Percentiles rank a stretch among this genome's conserved stretches.
phyloP scores from a whole-genome alignment of 2,113 vertebrate species.

The Mesitornis unicolor region DNA sequence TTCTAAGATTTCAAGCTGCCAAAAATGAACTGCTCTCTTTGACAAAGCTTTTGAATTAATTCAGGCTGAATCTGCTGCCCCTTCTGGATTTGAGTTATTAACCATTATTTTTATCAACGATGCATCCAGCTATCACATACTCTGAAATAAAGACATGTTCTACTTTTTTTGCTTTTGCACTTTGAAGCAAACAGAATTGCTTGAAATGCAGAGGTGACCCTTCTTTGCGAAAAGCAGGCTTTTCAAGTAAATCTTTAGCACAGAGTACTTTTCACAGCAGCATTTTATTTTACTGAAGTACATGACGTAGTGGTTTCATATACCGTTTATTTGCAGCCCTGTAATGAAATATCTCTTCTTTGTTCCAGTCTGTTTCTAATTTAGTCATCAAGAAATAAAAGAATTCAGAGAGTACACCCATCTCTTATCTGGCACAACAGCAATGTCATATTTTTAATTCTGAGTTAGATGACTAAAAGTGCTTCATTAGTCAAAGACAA shows the following conservation, averaged over 20 bases:
- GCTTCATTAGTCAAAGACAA: not conserved
- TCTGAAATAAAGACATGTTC: not conserved
- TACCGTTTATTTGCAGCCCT: not conserved
- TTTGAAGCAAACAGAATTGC: not conserved
- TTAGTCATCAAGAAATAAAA: not conserved
- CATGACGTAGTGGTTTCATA: not conserved
- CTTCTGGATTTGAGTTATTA: not conserved
- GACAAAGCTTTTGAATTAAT: constrained; percentile 24
- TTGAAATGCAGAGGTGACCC: not conserved
- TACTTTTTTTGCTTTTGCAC: not conserved
- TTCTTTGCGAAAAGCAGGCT: not conserved
- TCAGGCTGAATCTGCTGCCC: not conserved
- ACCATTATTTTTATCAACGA: not conserved
- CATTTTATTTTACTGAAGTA: not conserved
- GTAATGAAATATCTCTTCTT: not conserved
- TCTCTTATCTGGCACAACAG: not conserved
- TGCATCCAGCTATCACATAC: not conserved
- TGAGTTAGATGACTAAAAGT: not conserved
- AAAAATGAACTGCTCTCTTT: constrained; percentile 17
- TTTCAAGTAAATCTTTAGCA: not conserved
- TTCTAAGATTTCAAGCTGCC: constrained; percentile 8
- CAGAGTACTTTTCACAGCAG: not conserved
- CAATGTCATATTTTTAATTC: not conserved
- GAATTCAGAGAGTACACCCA: not conserved
- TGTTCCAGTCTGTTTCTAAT: not conserved